A percentile compares a stretch with the other conserved stretches of the same genome.
Evolutionary conservation across 2,888 invertebrate species (phyloP).

Genomic region (Tanypteryx hageni): DNA sequence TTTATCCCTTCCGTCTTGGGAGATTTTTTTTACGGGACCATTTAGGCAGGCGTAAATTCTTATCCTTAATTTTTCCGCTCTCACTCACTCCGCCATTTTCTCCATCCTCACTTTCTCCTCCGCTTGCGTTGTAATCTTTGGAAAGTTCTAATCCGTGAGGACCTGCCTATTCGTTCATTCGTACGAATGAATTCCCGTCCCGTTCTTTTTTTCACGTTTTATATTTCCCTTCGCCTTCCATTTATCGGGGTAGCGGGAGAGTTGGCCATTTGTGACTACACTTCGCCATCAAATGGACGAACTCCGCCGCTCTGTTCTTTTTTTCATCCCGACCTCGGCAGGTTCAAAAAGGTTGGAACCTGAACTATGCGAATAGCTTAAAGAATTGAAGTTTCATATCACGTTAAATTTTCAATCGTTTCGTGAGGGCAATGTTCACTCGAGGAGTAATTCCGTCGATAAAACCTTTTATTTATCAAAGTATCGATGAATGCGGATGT

Average conservation of each 20-base stretch:
- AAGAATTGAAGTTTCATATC: background rate
- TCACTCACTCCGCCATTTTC: background rate
- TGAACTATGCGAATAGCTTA: background rate
- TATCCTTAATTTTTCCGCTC: background rate
- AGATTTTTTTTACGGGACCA: background rate
- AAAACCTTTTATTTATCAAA: background rate
- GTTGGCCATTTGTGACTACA: background rate
- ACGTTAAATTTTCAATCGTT: background rate
- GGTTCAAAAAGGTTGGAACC: background rate
- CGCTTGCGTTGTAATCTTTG: background rate
- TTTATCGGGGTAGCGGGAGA: background rate
- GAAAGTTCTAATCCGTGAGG: background rate
- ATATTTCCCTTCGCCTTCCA: background rate
- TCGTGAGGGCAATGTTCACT: background rate
- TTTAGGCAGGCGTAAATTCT: background rate
- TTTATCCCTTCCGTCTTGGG: background rate
- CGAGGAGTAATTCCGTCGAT: background rate
- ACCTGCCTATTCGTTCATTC: background rate
- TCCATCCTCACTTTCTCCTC: too few species aligned
- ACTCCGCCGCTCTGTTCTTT: background rate
- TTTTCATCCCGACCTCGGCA: background rate
- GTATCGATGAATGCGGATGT: background rate
- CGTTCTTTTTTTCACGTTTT: background rate
- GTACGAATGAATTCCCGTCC: background rate
- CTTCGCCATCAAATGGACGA: background rate